Evolutionary conservation across 2,113 vertebrate genomes (phyloP), one percentile per base, ranked within the genome.

Genomic region (Microtus oregoni): DNA sequence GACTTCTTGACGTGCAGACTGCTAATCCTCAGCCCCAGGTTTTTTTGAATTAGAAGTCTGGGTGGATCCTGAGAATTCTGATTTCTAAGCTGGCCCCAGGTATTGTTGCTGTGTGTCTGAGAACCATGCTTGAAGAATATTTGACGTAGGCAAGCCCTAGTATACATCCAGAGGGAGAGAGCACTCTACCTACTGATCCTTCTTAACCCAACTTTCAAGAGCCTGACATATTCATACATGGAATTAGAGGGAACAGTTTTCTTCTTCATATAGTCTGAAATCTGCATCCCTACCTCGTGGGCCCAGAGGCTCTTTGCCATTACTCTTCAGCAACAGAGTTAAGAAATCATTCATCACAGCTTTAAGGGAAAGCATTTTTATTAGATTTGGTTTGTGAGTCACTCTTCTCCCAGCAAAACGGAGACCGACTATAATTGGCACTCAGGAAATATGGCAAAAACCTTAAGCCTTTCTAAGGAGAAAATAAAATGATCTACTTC

Each of bases 361-460:
- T 90, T 90, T 76, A 83, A 81, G 61, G 94, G 79, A 95, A 94
- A 88, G 4, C 44, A 72, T 44, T 93, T 95, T 85, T 91, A 91
- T 95, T 94, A 73, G 65, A 67, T 95, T 93, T 93, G n/a, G 50
- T 92, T 82, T 93, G 61, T 92, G 77, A 94, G 76, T 90, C 78
- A 76, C 20, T 41, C 7, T 86, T 92, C 61, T 91, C 85, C 92
- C 87, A 20, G 44, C 81, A 83, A 91, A 95, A 78, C 50, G 87
- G 7, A 85, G 52, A 8, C 26, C 89, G 67, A 35, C 35, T 75
- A 10, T 92, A 72, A 88, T 10, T 68, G 77, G n/a, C 38, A 89
- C 4, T 91, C 55, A 82, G 32, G n/a, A 97, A 89, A 61, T 70
- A 87, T 1, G 85, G 78, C 77, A 72, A 82, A 93, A 96, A 78